Evolutionary conservation across 2,797 vertebrate genomes (phyloP), one percentile per base, ranked within the genome.

Genomic region (Myotis findleyi): DNA sequence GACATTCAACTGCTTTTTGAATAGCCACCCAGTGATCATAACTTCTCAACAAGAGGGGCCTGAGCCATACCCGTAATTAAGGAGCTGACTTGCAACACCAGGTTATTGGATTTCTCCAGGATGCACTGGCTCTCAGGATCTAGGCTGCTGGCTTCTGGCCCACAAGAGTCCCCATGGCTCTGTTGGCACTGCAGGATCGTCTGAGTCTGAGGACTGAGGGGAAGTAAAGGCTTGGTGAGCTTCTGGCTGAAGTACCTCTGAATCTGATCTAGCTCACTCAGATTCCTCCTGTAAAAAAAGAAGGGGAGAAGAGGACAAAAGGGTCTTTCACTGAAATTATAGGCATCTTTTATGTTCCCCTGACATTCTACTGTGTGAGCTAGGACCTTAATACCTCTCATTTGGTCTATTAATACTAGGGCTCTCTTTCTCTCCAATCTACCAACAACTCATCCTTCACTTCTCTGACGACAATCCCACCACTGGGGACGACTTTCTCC

Each of bases 251-350:
- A 99, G 97, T 99, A 99, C 64, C 96, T 98, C 95, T 99, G 99
- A 94, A 99, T 99, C 95, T 99, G 99, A 97, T 99, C 99, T 18
- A 99, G 99, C 93, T 99, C 99, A 4, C 97, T 98, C 33, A 99
- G 97, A 98, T 99, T 99, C 97, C 98, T 99, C 89, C 99, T 99
- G 97, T 44, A 96, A 97, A 96, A 38, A 86, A 81, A 7, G 33
- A 41, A 68, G 33, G 77, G 51, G 1, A 57, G 38, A 76, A 75
- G 84, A 93, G 33, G 25, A 36, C 47, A 91, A 85, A 91, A 68
- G 44, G 18, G 33, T 81, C 53, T 94, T 51, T 93, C 18, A 90
- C 1, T 36, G 55, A n/a, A 21, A 76, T 81, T 80, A 95, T 2
- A 75, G 83, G 10, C 47, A 72, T 84, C 44, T 94, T 82, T 84